phyloP scores from a whole-genome alignment of 2,113 vertebrate species.

The Barbus barbus region DNA sequence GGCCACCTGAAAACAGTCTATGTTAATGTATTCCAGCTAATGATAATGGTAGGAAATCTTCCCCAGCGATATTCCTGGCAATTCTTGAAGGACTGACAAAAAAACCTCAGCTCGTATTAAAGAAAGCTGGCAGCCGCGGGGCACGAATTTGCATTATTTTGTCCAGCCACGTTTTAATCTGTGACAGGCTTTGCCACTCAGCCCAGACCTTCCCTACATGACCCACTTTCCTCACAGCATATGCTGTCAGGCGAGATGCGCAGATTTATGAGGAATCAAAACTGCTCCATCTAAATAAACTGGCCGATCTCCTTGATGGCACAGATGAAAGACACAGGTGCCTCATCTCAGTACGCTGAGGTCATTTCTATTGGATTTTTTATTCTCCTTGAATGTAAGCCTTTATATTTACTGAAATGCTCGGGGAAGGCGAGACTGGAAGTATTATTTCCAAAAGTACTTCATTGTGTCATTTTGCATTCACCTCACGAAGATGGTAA shows the following conservation, averaged over 20 bases:
- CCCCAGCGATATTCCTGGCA: background rate
- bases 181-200: conserved; percentile 26
- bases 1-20: background rate
- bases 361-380: background rate
- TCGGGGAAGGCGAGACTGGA: background rate
- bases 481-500: conserved; percentile 56
- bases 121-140: conserved; percentile 18
- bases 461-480: conserved; percentile 49
- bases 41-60: background rate
- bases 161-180: conserved; percentile 36
- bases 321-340: conserved; percentile 24
- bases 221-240: conserved; percentile 15
- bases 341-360: background rate
- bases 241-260: conserved; percentile 14
- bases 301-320: background rate
- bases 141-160: conserved; percentile 40
- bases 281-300: conserved; percentile 12
- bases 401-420: conserved; percentile 23
- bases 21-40: background rate
- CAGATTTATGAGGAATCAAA: conserved; percentile 25
- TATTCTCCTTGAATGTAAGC: background rate
- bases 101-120: conserved; percentile 28
- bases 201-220: conserved; percentile 10
- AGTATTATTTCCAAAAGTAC: conserved; percentile 30
- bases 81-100: background rate